phyloP scores from a whole-genome alignment of 2,888 invertebrate species.

The Imbricaverruca yamaguchii region DNA sequence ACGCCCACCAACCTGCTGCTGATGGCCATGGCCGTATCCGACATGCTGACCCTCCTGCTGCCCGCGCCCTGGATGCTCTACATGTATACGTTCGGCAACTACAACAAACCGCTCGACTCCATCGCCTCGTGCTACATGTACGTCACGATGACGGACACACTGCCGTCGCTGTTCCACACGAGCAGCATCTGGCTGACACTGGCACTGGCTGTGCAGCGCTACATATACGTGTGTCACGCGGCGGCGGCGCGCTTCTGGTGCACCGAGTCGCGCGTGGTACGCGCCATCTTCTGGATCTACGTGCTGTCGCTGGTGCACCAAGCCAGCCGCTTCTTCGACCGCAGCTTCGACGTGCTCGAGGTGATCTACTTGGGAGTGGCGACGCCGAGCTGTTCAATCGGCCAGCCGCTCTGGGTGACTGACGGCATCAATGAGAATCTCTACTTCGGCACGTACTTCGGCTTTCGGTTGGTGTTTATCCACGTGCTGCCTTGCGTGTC shows the following conservation, averaged over 20 bases:
- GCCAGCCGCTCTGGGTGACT: conserved; percentile 60
- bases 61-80: conserved; percentile 87
- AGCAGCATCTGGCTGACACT: conserved; percentile 90
- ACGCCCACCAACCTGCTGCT: conserved; percentile 84
- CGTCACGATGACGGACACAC: conserved; percentile 52
- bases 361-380: conserved; percentile 35
- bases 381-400: conserved; percentile 35
- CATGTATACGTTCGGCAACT: conserved; percentile 83
- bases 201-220: conserved; percentile 81
- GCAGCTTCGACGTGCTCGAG: conserved; percentile 22
- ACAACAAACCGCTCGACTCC: conserved; percentile 69
- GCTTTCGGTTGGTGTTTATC: conserved; percentile 87
- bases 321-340: conserved; percentile 53
- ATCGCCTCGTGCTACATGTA: conserved; percentile 69
- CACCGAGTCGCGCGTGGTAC: conserved; percentile 60
- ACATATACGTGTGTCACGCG: conserved; percentile 91
- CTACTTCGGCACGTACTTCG: conserved; percentile 74
- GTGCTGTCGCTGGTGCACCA: conserved; percentile 73
- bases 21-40: conserved; percentile 89
- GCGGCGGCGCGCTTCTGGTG: conserved; percentile 72
- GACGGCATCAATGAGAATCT: conserved; percentile 56
- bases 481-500: conserved; percentile 82
- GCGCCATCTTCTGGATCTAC: conserved; percentile 69
- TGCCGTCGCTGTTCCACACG: conserved; percentile 85
- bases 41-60: conserved; percentile 84